Base-by-base conservation (phyloP, 2,888 invertebrate genomes). In the Lochmaea crataegi region DNA sequence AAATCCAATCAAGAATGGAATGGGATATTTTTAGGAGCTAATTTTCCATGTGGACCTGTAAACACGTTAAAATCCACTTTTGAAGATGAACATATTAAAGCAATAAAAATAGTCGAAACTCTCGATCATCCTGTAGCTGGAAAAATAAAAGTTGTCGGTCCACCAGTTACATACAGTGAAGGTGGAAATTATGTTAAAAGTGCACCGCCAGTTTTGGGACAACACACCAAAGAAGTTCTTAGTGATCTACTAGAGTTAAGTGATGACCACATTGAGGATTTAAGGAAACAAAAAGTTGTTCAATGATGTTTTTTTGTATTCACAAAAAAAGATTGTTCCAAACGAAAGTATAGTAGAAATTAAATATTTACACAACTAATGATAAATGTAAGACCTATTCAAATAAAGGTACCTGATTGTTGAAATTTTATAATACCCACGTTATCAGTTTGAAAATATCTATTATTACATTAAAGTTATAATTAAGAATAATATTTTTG, bases 41-140 rank as follows among this genome's bases (percentile, higher is more conserved):
- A 92, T 1, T 96, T 97, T 85, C 96, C 98, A 0, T 94, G 93
- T 82, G 98, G 97, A 0, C 96, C 97, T 0, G 92, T 99, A 4
- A 98, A 99, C 87, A 92, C 90, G 57, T 92, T 98, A 86, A 87
- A 90, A 76, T 92, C 96, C 87, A 95, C 95, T 0, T 98, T 98
- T 85, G 89, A 92, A 66, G 96, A 98, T 88, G 93, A 93, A 2
- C 98, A 98, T 87, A 91, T 98, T 0, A 89, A 90, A 76, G 89
- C 90, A 1, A 92, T 93, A 74, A 90, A 88, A n/a, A 83, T 96
- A 70, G 94, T 96, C 0, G 90, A 94, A 84, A 91, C 91, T 73
- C 78, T 96, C 75, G 84, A 89, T 0, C 95, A 97, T 86, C 89
- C 92, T 0, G 88, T 88, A 42, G 92, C 92, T 26, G 95, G 94